Percentiles rank a stretch among this genome's conserved stretches.
These are phyloP conservation scores for Crematogaster levior DNA, from an alignment of 2,888 invertebrate genomes.

Conservation along the genomic window DNA sequence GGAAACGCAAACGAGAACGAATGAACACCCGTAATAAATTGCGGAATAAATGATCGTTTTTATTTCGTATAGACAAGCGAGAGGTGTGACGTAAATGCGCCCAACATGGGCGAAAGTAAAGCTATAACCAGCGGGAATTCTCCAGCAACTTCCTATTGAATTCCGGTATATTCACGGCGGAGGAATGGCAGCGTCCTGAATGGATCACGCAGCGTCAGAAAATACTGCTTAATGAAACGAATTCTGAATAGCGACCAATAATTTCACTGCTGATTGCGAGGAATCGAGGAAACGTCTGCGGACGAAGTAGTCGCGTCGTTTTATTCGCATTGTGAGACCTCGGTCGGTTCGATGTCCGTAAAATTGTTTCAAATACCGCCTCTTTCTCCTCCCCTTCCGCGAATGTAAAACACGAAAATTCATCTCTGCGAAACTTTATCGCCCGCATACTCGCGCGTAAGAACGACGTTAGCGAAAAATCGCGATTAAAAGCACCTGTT, in stretches of 20 bases:
- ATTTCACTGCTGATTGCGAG: not conserved
- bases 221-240: conserved; percentile 32
- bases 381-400: too few species aligned
- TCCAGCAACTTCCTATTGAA: conserved; percentile 32
- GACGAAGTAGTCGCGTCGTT: not conserved
- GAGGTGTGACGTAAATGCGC: conserved; percentile 20
- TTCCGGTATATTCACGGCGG: conserved; percentile 29
- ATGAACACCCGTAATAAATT: not conserved
- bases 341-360: not conserved
- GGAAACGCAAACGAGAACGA: not conserved
- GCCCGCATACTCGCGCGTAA: not conserved
- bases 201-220: conserved; percentile 25
- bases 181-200: not conserved
- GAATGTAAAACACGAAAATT: conserved; percentile 1
- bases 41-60: conserved; percentile 8
- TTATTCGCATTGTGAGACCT: not conserved
- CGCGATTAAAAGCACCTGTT: conserved; percentile 10
- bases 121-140: conserved; percentile 18
- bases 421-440: conserved; percentile 11
- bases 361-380: not conserved
- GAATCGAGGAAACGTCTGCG: not conserved
- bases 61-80: not conserved
- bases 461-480: conserved; percentile 18
- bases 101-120: conserved; percentile 19
- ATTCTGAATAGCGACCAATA: conserved; percentile 28